Conservation (phyloP, 1,140 invertebrate genomes). For the Drosophila arawakana region DNA sequence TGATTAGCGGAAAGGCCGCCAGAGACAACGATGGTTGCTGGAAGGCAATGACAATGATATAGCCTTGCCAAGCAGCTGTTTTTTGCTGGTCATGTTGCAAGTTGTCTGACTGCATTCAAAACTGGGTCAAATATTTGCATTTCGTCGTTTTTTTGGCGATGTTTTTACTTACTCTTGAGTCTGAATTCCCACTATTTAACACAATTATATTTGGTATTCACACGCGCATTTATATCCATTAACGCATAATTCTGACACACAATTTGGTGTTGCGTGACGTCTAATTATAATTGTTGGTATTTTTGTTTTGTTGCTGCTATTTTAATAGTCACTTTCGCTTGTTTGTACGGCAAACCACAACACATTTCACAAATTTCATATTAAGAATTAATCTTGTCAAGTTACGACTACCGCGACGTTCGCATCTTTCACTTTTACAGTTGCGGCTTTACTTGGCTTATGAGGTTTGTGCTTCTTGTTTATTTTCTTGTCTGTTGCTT, state of each 20-base stretch:
- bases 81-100: slow-evolving; percentile 32
- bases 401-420: slow-evolving; percentile 22
- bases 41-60: slow-evolving; percentile 11
- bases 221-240: slow-evolving; percentile 37
- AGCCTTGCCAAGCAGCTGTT: slow-evolving; percentile 54
- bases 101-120: slow-evolving; percentile 33
- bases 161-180: slow-evolving; percentile 44
- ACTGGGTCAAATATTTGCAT: slow-evolving; percentile 65
- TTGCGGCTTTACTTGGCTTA: slow-evolving; percentile 18
- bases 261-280: slow-evolving; percentile 50
- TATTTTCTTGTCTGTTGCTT: slow-evolving; percentile 15
- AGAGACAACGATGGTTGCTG: slow-evolving; percentile 9
- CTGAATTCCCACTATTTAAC: slow-evolving; percentile 9
- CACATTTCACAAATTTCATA: slow-evolving; percentile 54
- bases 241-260: slow-evolving; percentile 50
- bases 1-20: slow-evolving; percentile 43
- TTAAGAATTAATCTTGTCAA: slow-evolving; percentile 69
- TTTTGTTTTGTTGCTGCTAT: slow-evolving; percentile 25
- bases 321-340: slow-evolving; percentile 64
- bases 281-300: slow-evolving; percentile 73
- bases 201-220: slow-evolving; percentile 1
- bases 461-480: slow-evolving; percentile 18
- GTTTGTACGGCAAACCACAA: slow-evolving; percentile 48
- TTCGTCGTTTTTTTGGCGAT: background rate
- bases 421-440: slow-evolving; percentile 74